These are phyloP conservation scores for Petrocephalus zakoni DNA, from an alignment of 2,113 vertebrate species.

Conservation along the genomic window DNA sequence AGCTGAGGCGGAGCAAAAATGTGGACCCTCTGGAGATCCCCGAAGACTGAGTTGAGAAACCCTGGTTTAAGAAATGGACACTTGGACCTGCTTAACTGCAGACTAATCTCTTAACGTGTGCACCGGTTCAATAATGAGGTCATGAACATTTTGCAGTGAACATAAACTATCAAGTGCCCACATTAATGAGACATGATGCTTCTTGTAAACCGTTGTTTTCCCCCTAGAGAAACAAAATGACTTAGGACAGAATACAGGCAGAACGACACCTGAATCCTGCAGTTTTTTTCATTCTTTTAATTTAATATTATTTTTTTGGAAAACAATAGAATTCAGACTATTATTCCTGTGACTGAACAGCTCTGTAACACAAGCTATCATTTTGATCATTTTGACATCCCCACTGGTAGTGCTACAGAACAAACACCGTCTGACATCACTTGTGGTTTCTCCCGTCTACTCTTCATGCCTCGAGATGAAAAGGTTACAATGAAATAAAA, in stretches of 20 bases:
- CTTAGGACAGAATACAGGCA: not conserved
- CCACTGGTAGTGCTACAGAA: not conserved
- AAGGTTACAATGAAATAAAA: not conserved
- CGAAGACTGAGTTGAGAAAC: not conserved
- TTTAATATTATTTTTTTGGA: not conserved
- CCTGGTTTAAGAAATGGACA: not conserved
- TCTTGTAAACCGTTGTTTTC: not conserved
- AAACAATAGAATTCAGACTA: not conserved
- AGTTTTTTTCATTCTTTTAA: slow-evolving; percentile 4
- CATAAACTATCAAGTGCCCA: not conserved
- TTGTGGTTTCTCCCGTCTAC: not conserved
- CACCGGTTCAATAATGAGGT: not conserved
- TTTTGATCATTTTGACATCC: not conserved
- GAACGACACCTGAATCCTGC: not conserved
- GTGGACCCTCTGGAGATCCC: not conserved
- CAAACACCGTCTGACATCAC: not conserved
- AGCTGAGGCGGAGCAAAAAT: not conserved
- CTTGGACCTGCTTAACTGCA: not conserved
- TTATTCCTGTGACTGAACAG: not conserved
- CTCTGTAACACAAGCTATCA: not conserved
- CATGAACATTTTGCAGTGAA: not conserved
- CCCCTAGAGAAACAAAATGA: not conserved
- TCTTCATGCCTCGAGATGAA: not conserved
- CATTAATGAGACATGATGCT: not conserved
- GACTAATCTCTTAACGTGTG: not conserved